A percentile compares a stretch with the other conserved stretches of the same genome.
Evolutionary conservation across 2,113 vertebrate species (phyloP).

Genomic region (Chloroceryle aenea): DNA sequence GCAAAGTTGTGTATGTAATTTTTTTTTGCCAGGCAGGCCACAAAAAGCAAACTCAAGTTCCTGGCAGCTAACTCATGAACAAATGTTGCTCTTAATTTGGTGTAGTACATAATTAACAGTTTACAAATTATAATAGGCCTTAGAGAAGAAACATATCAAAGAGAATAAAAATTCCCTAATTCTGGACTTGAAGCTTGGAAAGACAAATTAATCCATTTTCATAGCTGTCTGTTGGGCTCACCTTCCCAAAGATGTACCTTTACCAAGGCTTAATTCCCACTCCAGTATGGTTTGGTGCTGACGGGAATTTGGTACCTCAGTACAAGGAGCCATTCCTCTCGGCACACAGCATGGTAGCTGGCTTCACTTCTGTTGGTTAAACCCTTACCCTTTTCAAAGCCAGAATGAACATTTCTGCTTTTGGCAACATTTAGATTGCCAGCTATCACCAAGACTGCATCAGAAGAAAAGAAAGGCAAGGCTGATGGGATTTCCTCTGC

Average conservation of each 20-base stretch:
- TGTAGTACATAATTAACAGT: background rate
- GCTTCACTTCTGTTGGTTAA: background rate
- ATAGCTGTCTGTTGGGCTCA: background rate
- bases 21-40: background rate
- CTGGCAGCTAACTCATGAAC: constrained; percentile 12
- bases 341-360: accelerated
- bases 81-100: constrained; percentile 11
- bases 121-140: background rate
- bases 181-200: background rate
- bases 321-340: background rate
- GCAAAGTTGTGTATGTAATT: background rate
- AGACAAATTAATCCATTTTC: background rate
- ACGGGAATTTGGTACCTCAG: accelerated
- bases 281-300: background rate
- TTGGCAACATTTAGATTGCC: background rate
- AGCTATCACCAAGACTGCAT: background rate
- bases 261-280: background rate
- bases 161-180: background rate
- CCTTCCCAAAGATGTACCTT: background rate
- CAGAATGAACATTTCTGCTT: background rate
- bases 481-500: background rate
- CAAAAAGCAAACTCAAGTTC: background rate
- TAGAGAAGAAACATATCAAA: background rate
- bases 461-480: background rate
- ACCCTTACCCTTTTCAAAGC: background rate